A percentile compares a stretch with the other conserved stretches of the same genome.
Evolutionary conservation across 2,888 invertebrate genomes (phyloP).

Genomic region (Cactoblastis cactorum): DNA sequence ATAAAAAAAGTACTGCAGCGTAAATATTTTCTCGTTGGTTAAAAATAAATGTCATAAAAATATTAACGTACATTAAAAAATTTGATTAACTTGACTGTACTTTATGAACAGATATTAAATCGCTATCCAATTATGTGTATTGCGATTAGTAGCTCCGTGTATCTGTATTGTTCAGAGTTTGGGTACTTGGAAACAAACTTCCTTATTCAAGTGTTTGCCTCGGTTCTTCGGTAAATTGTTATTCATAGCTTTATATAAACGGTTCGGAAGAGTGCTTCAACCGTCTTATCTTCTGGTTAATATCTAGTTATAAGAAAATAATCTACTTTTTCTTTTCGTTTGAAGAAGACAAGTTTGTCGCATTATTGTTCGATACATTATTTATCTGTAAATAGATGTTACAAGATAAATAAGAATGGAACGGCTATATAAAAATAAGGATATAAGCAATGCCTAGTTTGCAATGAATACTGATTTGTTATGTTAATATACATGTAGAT

Average conservation of each 20-base stretch:
- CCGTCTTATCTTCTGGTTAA: constrained; percentile 65
- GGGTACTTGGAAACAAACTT: constrained; percentile 75
- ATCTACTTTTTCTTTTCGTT: constrained; percentile 56
- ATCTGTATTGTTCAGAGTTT: constrained; percentile 71
- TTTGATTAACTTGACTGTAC: too few species aligned
- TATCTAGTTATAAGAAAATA: constrained; percentile 59
- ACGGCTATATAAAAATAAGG: too few species aligned
- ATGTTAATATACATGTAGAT: too few species aligned
- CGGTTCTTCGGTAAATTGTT: constrained; percentile 76
- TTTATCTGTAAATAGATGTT: too few species aligned
- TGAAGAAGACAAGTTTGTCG: constrained; percentile 18
- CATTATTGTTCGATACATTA: neutral
- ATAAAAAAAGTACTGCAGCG: too few species aligned
- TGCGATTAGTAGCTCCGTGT: constrained; percentile 52
- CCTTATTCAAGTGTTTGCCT: constrained; percentile 70
- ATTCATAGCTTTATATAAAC: constrained; percentile 77
- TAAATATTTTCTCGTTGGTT: too few species aligned
- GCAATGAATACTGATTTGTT: too few species aligned
- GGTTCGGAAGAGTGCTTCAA: constrained; percentile 70
- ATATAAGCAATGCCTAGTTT: too few species aligned
- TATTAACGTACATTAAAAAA: too few species aligned
- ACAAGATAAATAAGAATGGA: neutral
- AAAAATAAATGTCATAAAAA: too few species aligned
- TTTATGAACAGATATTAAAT: constrained; percentile 9
- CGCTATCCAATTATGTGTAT: constrained; percentile 15